phyloP scores from a whole-genome alignment of 2,888 invertebrate species.

The Petrolisthes manimaculis region DNA sequence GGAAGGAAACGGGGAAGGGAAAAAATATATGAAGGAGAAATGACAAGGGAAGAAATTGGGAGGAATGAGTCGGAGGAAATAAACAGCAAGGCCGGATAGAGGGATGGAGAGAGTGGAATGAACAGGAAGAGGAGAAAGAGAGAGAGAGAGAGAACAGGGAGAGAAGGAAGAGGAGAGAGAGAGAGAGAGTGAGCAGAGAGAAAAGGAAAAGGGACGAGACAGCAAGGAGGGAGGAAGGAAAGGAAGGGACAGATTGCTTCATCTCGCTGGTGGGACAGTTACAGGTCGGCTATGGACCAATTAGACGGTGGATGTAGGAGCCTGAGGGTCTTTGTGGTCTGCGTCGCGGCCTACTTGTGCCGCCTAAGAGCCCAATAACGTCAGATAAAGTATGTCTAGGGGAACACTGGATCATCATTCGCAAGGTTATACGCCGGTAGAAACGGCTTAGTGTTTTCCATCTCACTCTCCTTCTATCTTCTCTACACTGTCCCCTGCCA shows the following conservation, averaged over 20 bases:
- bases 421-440: conserved; percentile 28
- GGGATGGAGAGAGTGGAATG: not conserved
- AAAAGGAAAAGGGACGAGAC: not conserved
- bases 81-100: not conserved
- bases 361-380: conserved; percentile 35
- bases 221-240: not conserved
- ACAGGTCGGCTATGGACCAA: conserved; percentile 29
- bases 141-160: not conserved
- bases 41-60: not conserved
- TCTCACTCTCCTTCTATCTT: not conserved
- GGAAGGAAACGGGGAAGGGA: too few species aligned
- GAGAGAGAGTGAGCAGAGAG: not conserved
- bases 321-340: conserved; percentile 12
- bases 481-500: not conserved
- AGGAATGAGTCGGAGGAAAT: not conserved
- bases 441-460: conserved; percentile 20
- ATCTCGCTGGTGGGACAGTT: conserved; percentile 26
- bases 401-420: conserved; percentile 50
- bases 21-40: not conserved
- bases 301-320: conserved; percentile 11
- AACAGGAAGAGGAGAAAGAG: conserved; percentile 1
- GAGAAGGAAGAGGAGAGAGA: not conserved
- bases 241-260: conserved; percentile 37
- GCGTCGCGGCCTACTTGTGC: not conserved
- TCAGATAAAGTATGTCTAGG: conserved; percentile 45